Evolutionary conservation across 2,888 invertebrate genomes (phyloP), one percentile per base, ranked within the genome.

Genomic region (Xylota sylvarum): DNA sequence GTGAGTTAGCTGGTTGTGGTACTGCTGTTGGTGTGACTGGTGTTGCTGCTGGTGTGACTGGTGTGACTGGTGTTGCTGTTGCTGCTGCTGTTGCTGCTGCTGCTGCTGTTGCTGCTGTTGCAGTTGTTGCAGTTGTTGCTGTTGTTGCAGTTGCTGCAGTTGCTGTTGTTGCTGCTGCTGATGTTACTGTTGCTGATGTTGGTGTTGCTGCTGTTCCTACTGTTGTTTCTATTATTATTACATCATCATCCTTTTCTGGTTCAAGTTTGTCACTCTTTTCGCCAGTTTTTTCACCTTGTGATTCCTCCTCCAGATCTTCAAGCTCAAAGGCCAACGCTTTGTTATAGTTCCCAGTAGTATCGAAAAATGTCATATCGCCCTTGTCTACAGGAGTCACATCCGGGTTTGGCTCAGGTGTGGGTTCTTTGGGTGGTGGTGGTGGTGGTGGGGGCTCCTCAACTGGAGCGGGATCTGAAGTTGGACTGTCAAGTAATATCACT

Each of bases 191-290:
- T 23, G 23, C 23, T 23, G 23, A 3, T 23, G 23, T 2, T 23
- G 23, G 2, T 23, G 23, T 3, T 23, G 23, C 23, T 23, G 23
- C n/a, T n/a, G n/a, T n/a, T n/a, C n/a, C n/a, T n/a, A n/a, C n/a
- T n/a, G n/a, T n/a, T n/a, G n/a, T n/a, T n/a, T n/a, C n/a, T n/a
- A n/a, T n/a, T 10, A 6, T 17, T 23, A 27, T 77, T 73, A n/a
- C n/a, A 4, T 82, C 82, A 17, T 82, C 78, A 12, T 86, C 86
- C 12, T 86, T 86, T 35, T 82, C 86, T n/a, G 55, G 65, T n/a
- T 85, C 76, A 3, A n/a, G 0, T 14, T 69, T 86, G 7, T 82
- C 86, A 7, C 5, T 35, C 12, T 81, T 74, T 12, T 64, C 78
- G 2, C 12, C 4, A 12, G 37, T 10, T 12, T 46, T 79, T 0